Evolutionary conservation across 2,113 vertebrate genomes (phyloP).

Genomic region (Arothron firmamentum): DNA sequence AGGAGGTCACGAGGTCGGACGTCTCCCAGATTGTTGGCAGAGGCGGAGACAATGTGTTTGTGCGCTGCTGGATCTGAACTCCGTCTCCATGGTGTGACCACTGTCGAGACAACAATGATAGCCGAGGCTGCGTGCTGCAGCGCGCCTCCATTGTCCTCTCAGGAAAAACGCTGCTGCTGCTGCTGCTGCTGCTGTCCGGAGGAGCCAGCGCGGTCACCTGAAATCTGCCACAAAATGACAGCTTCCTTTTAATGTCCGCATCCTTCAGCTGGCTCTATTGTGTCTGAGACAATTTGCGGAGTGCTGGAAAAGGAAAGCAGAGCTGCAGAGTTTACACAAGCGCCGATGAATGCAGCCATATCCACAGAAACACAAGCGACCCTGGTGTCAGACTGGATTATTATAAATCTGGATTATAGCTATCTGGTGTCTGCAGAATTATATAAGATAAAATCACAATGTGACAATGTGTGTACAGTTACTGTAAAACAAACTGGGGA

Average conservation of each 20-base stretch:
- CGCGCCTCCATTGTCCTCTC: conserved; percentile 31
- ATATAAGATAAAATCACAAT: no score
- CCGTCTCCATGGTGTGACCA: conserved; percentile 27
- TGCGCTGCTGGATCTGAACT: background rate
- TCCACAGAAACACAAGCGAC: no score
- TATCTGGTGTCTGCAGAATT: no score
- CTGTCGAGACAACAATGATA: conserved; percentile 40
- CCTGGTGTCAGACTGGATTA: no score
- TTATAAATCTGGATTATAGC: no score
- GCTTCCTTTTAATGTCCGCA: background rate
- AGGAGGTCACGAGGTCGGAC: conserved; percentile 31
- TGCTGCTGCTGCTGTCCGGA: conserved; percentile 16
- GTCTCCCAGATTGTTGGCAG: conserved; percentile 48
- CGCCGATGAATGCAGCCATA: background rate
- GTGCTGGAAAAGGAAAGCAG: conserved; percentile 24
- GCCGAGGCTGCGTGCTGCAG: conserved; percentile 23
- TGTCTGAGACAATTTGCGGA: conserved; percentile 33
- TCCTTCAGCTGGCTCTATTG: conserved; percentile 34
- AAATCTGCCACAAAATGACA: conserved; percentile 43
- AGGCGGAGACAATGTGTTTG: conserved; percentile 2
- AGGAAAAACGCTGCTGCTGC: conserved; percentile 36
- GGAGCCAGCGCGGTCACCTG: conserved; percentile 37
- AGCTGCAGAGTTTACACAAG: conserved; percentile 5
- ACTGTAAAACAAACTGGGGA: no score
- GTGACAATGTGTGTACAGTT: no score